Conservation (phyloP, 1,140 invertebrate species). For the Arion vulgaris region DNA sequence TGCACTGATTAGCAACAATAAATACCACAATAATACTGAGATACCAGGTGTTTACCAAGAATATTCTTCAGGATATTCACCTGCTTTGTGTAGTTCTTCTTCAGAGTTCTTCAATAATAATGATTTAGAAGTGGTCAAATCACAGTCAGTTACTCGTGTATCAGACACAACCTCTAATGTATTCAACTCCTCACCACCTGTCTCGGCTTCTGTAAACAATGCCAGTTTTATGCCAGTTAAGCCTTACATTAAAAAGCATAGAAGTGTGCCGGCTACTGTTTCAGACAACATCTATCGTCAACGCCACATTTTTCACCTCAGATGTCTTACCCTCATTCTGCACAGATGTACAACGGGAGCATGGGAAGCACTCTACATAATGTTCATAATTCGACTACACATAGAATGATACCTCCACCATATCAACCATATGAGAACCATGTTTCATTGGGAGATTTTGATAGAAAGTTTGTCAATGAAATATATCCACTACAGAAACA, state of each 20-base stretch:
- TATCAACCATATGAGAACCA: not conserved
- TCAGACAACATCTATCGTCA: not conserved
- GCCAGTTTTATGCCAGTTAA: not conserved
- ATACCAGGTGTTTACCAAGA: not conserved
- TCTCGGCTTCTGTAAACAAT: not conserved
- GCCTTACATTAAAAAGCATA: constrained; percentile 4
- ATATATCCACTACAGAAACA: not conserved
- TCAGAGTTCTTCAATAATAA: not conserved
- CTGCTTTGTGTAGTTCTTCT: not conserved
- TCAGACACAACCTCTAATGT: not conserved
- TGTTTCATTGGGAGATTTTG: not conserved
- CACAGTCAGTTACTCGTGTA: not conserved
- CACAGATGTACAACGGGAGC: not conserved
- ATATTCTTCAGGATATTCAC: not conserved
- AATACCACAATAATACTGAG: not conserved
- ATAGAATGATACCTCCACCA: not conserved
- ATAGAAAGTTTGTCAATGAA: too few species aligned
- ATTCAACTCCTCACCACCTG: not conserved
- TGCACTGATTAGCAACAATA: not conserved
- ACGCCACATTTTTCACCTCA: not conserved
- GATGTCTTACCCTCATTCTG: not conserved
- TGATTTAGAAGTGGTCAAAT: not conserved
- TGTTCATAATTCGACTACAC: not conserved
- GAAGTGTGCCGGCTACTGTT: not conserved
- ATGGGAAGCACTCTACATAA: not conserved